A percentile compares a stretch with the other conserved stretches of the same genome.
Conservation (phyloP, 1,140 invertebrate genomes). For the Drosophila repleta region DNA sequence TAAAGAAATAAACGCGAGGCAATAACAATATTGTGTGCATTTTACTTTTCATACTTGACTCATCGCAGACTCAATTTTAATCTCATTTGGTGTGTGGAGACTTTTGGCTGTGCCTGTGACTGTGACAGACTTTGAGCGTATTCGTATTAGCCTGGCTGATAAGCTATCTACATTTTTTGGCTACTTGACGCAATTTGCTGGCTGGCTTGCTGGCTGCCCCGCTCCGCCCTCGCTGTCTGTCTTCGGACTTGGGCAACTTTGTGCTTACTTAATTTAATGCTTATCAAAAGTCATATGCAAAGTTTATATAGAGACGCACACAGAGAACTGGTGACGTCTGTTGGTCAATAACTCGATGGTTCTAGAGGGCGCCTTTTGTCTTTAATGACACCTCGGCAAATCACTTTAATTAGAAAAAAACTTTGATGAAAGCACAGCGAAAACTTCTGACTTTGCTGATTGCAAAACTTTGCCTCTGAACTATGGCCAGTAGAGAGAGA, state of each 20-base stretch:
- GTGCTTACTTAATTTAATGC: slow-evolving; percentile 37
- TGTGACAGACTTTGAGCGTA: slow-evolving; percentile 8
- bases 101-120: slow-evolving; percentile 1
- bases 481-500: slow-evolving; percentile 20
- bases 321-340: slow-evolving; percentile 38
- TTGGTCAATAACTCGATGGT: slow-evolving; percentile 35
- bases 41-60: slow-evolving; percentile 10
- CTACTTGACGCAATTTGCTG: slow-evolving; percentile 30
- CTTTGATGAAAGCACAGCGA: slow-evolving; percentile 51
- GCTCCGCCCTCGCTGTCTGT: background rate
- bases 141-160: slow-evolving; percentile 19
- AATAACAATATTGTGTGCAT: slow-evolving; percentile 12
- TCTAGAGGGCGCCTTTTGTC: background rate
- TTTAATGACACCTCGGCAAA: slow-evolving; percentile 26
- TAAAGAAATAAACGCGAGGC: background rate
- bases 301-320: slow-evolving; percentile 26
- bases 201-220: background rate
- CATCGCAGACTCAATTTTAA: slow-evolving; percentile 26
- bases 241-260: slow-evolving; percentile 29
- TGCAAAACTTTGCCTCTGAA: slow-evolving; percentile 66
- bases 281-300: slow-evolving; percentile 52
- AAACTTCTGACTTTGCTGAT: slow-evolving; percentile 77
- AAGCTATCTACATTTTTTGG: slow-evolving; percentile 32
- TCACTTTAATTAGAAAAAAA: slow-evolving; percentile 74
- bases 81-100: background rate